These are phyloP conservation scores for Crocallis elinguaria DNA, from an alignment of 2,888 invertebrate genomes.

Conservation along the genomic window DNA sequence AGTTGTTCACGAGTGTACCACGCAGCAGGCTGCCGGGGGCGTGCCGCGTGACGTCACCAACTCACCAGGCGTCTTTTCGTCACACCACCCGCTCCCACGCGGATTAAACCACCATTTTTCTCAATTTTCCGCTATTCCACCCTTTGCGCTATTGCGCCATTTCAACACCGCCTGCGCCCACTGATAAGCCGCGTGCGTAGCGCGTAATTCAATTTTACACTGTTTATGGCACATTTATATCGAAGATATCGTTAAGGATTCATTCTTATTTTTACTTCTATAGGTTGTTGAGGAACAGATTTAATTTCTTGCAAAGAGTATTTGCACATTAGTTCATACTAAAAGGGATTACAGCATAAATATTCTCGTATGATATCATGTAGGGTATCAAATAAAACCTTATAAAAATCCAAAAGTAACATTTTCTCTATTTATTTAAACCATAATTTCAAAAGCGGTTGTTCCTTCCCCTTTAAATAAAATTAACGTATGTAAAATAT, in stretches of 20 bases:
- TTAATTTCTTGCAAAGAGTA: too few relatives aligned
- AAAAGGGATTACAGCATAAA: too few relatives aligned
- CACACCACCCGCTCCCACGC: constrained; percentile 36
- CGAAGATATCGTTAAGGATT: background rate
- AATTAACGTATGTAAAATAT: background rate
- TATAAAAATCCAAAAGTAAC: too few relatives aligned
- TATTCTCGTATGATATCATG: too few relatives aligned
- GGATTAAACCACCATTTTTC: constrained; percentile 50
- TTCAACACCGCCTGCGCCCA: constrained; percentile 66
- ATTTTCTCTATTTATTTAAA: too few relatives aligned
- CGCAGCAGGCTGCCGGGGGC: constrained; percentile 27
- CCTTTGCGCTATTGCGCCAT: constrained; percentile 40
- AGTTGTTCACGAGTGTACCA: constrained; percentile 5
- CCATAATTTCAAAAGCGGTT: too few relatives aligned
- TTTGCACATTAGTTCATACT: too few relatives aligned
- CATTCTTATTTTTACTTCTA: background rate
- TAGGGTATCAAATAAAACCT: too few relatives aligned
- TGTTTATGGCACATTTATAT: constrained; percentile 45
- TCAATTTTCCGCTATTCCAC: constrained; percentile 69
- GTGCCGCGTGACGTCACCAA: constrained; percentile 54
- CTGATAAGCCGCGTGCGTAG: constrained; percentile 57
- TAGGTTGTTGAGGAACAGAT: background rate
- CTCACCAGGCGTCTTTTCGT: constrained; percentile 45
- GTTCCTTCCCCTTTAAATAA: too few relatives aligned
- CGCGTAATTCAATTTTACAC: constrained; percentile 54